phyloP scores from a whole-genome alignment of 1,140 invertebrate genomes.

The Schlechtendalia chinensis region DNA sequence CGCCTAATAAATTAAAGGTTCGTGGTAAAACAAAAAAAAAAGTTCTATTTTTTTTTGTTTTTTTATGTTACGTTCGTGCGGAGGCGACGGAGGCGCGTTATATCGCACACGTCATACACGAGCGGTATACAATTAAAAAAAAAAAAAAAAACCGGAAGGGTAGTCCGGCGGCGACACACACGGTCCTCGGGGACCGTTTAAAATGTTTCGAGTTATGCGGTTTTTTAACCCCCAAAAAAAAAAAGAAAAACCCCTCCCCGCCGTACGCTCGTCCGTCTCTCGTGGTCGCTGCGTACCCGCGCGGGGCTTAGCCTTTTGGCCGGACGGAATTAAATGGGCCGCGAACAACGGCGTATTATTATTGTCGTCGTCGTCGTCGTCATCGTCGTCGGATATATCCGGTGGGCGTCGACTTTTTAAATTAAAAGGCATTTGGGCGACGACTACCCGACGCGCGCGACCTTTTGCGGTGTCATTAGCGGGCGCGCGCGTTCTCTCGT shows the following conservation, averaged over 20 bases:
- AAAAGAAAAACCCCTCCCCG: too few species aligned
- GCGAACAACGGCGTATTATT: constrained; percentile 25
- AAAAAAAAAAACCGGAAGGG: constrained; percentile 11
- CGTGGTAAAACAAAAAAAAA: too few species aligned
- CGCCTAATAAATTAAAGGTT: too few species aligned
- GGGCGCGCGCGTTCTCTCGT: constrained; percentile 36
- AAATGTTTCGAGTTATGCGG: constrained; percentile 46
- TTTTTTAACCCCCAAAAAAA: not conserved
- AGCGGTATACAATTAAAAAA: not conserved
- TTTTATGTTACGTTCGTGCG: too few species aligned
- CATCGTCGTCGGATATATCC: not conserved
- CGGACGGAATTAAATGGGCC: constrained; percentile 43
- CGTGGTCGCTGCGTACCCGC: too few species aligned
- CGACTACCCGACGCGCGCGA: not conserved
- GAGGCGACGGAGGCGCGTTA: too few species aligned
- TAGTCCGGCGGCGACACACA: not conserved
- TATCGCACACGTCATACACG: too few species aligned
- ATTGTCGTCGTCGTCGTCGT: not conserved
- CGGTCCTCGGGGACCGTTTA: constrained; percentile 27
- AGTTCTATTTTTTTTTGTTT: too few species aligned
- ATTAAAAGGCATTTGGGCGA: constrained; percentile 47
- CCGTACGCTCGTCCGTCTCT: too few species aligned
- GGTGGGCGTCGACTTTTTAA: constrained; percentile 49
- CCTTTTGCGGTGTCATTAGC: constrained; percentile 49
- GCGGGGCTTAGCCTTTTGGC: constrained; percentile 21